Conservation (phyloP, 37 sponge, comb jelly and placozoan species). For the Spongilla lacustris region DNA sequence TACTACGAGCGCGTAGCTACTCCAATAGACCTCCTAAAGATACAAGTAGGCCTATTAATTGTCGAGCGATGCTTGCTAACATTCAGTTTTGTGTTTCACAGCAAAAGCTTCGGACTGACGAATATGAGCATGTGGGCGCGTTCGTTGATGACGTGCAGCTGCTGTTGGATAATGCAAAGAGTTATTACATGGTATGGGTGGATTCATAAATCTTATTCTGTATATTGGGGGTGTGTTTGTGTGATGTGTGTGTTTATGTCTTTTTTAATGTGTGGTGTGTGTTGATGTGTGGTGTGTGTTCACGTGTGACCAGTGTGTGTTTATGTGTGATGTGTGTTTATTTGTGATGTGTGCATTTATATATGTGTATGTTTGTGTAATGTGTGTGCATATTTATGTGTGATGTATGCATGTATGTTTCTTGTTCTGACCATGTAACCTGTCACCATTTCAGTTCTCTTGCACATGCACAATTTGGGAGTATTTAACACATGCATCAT, state of each 20-base stretch:
- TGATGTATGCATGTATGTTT: no score
- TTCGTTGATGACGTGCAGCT: slow-evolving; percentile 63
- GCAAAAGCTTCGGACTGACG: slow-evolving; percentile 65
- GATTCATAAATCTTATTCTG: no score
- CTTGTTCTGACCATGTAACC: no score
- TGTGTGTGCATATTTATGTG: slow-evolving; percentile 21
- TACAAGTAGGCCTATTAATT: slow-evolving; percentile 60
- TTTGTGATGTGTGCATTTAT: slow-evolving; percentile 17
- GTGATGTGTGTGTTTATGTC: background rate
- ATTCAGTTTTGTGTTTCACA: background rate
- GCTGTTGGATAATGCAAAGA: slow-evolving; percentile 54
- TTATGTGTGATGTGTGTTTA: background rate
- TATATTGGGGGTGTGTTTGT: background rate
- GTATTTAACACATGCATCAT: no score
- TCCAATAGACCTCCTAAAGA: slow-evolving; percentile 72
- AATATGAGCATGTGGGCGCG: slow-evolving; percentile 22
- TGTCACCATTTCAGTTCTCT: no score
- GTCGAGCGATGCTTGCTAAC: no score
- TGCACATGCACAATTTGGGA: no score
- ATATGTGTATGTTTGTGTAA: slow-evolving; percentile 5
- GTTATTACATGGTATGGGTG: slow-evolving; percentile 39
- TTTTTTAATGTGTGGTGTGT: background rate
- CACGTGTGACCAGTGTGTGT: no score
- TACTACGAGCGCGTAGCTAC: slow-evolving; percentile 57
- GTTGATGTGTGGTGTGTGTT: background rate